Evolutionary conservation across 2,888 invertebrate species (phyloP).

Genomic region (Orthosia cruda): DNA sequence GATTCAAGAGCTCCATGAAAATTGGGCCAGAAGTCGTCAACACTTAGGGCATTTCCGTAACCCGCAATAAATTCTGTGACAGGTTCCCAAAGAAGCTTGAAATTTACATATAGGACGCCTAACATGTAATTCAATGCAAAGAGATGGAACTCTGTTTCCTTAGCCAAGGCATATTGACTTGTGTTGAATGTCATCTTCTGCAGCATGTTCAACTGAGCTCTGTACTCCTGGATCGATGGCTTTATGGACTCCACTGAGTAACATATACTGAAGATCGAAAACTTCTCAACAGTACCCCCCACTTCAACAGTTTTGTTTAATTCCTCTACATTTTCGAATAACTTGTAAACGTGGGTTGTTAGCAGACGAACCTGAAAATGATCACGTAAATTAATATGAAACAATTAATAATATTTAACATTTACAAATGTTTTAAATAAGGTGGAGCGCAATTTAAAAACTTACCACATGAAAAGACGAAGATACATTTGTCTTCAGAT

Average conservation of each 20-base stretch:
- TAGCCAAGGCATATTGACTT: constrained; percentile 91
- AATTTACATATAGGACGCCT: constrained; percentile 96
- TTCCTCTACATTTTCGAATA: constrained; percentile 92
- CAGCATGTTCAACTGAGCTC: constrained; percentile 94
- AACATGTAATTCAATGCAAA: constrained; percentile 95
- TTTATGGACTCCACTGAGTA: constrained; percentile 94
- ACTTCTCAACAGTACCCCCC: constrained; percentile 84
- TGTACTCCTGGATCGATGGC: constrained; percentile 95
- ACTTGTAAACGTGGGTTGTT: constrained; percentile 94
- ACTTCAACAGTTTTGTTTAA: constrained; percentile 83
- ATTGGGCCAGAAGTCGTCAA: constrained; percentile 94
- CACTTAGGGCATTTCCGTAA: constrained; percentile 93
- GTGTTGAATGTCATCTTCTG: constrained; percentile 94
- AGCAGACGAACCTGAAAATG: constrained; percentile 92
- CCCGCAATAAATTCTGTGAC: constrained; percentile 94
- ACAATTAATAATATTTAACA: no score
- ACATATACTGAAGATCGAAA: constrained; percentile 93
- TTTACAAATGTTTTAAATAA: no score
- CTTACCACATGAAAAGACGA: constrained; percentile 94
- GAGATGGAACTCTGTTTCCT: constrained; percentile 91
- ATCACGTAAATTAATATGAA: no score
- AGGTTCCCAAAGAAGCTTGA: constrained; percentile 97
- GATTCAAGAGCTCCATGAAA: constrained; percentile 92
- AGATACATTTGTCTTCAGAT: constrained; percentile 92
- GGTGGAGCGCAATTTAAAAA: constrained; percentile 38